phyloP scores from a whole-genome alignment of 2,797 vertebrate genomes.

The Hyperoplus lanceolatus region DNA sequence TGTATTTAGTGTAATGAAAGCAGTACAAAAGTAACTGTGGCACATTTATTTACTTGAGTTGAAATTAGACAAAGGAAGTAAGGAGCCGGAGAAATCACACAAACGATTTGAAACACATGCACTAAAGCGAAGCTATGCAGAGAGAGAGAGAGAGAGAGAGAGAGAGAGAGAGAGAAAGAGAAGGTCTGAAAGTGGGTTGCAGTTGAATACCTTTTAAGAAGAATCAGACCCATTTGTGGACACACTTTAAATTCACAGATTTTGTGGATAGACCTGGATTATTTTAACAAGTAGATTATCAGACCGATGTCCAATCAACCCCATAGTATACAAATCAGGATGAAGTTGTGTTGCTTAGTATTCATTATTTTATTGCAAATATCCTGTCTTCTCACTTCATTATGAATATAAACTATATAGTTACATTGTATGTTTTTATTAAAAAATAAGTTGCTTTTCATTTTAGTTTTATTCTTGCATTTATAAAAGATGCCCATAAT shows the following conservation, averaged over 20 bases:
- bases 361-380: not conserved
- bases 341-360: not conserved
- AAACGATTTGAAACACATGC: slow-evolving; percentile 78
- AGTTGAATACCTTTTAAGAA: slow-evolving; percentile 50
- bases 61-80: slow-evolving; percentile 72
- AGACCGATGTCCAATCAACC: not conserved
- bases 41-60: slow-evolving; percentile 62
- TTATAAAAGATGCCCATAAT: not conserved
- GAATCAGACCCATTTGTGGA: slow-evolving; percentile 28
- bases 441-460: not conserved
- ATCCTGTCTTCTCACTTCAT: not conserved
- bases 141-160: not conserved
- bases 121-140: slow-evolving; percentile 28
- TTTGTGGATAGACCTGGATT: not conserved
- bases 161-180: no score
- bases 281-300: not conserved
- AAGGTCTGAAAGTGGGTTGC: slow-evolving; percentile 32
- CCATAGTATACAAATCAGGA: not conserved
- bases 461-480: not conserved
- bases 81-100: slow-evolving; percentile 62
- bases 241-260: slow-evolving; percentile 1
- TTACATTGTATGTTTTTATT: not conserved
- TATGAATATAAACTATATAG: not conserved
- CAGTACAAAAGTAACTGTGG: slow-evolving; percentile 57
- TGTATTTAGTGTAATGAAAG: slow-evolving; percentile 44